These are phyloP conservation scores for Helobdella robusta DNA, from an alignment of 2,888 invertebrate species.

Conservation along the genomic window DNA sequence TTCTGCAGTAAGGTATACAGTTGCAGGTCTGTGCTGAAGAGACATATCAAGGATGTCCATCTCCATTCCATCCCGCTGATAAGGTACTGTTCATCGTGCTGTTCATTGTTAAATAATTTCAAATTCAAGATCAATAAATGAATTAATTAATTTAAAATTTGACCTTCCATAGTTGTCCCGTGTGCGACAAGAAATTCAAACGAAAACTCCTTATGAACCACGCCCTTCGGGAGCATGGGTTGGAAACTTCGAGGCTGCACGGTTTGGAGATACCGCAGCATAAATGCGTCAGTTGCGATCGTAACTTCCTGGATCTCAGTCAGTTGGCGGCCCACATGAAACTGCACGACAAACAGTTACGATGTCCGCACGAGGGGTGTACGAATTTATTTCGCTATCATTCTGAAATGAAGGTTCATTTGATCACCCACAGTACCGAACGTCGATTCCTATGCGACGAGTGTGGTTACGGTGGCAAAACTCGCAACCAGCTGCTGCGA, in stretches of 20 bases:
- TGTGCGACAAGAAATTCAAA: conserved; percentile 28
- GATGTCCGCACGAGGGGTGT: conserved; percentile 69
- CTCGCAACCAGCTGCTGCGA: conserved; percentile 42
- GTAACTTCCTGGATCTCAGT: conserved; percentile 60
- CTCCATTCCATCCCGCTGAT: no score
- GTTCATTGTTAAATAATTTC: no score
- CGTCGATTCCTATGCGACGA: conserved; percentile 73
- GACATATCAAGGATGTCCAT: no score
- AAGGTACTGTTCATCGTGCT: no score
- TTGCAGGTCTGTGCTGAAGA: no score
- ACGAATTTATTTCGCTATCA: conserved; percentile 62
- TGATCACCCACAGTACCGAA: conserved; percentile 69
- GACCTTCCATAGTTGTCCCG: conserved; percentile 26
- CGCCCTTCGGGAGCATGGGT: conserved; percentile 26
- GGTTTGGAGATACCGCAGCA: conserved; percentile 60
- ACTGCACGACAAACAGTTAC: conserved; percentile 53
- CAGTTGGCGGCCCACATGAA: conserved; percentile 56
- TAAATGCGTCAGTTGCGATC: conserved; percentile 72
- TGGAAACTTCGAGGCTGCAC: background rate
- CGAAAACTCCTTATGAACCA: conserved; percentile 26
- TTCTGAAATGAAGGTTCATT: conserved; percentile 62
- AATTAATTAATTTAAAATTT: background rate
- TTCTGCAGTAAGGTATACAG: no score
- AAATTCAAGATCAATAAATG: background rate
- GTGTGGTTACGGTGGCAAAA: conserved; percentile 63